Conservation (phyloP, 2,113 vertebrate genomes). For the Lagenorhynchus albirostris region DNA sequence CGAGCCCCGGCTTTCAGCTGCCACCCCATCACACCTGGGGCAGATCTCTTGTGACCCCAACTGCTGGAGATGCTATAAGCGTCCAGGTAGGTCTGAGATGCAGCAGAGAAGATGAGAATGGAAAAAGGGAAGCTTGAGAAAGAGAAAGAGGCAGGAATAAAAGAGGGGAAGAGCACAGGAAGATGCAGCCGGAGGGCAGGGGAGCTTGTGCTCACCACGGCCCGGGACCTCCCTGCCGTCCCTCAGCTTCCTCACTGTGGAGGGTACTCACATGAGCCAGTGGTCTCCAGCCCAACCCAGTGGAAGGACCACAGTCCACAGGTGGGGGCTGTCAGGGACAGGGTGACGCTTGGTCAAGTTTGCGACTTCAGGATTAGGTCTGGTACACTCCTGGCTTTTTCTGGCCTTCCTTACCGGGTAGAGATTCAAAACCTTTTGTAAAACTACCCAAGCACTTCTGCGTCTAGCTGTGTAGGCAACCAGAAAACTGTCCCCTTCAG, state of each 20-base stretch:
- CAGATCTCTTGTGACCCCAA: not conserved
- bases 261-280: not conserved
- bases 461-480: not conserved
- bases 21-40: accelerated
- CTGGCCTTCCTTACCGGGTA: accelerated
- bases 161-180: not conserved
- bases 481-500: not conserved
- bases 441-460: not conserved
- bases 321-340: accelerated
- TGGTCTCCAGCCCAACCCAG: accelerated
- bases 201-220: accelerated
- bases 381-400: not conserved
- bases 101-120: not conserved
- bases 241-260: not conserved
- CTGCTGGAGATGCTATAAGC: not conserved
- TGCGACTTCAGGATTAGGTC: not conserved
- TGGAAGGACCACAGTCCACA: not conserved
- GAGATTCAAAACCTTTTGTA: not conserved
- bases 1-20: not conserved
- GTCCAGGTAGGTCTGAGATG: not conserved
- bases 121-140: not conserved
- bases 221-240: accelerated
- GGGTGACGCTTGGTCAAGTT: no score
- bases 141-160: not conserved
- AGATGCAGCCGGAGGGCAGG: not conserved